Conservation (phyloP, 2,113 vertebrate genomes). For the Irena cyanogastra region DNA sequence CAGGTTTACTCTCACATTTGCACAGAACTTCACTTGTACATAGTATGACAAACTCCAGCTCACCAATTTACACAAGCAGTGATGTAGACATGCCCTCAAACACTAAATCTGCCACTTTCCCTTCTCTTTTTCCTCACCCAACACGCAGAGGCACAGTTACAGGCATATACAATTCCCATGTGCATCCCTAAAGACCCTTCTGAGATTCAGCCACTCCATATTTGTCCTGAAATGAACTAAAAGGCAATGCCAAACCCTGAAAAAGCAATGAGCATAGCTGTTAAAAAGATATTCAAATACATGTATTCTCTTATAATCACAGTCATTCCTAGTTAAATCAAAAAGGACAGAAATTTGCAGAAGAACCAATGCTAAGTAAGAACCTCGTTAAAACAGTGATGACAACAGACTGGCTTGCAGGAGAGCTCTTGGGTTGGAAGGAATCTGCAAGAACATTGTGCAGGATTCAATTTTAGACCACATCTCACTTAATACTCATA, state of each 20-base stretch:
- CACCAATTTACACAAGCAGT: background rate
- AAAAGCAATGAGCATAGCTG: background rate
- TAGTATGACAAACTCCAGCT: background rate
- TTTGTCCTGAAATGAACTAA: slow-evolving; percentile 27
- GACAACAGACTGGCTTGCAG: background rate
- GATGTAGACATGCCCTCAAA: background rate
- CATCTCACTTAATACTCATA: background rate
- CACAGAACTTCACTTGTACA: background rate
- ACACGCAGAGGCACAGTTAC: background rate
- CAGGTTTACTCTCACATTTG: background rate
- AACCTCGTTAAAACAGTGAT: background rate
- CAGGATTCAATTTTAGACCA: background rate
- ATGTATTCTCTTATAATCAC: background rate
- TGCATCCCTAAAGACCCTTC: background rate
- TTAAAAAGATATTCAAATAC: slow-evolving; percentile 35
- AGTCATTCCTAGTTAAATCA: slow-evolving; percentile 18
- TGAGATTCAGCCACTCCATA: background rate
- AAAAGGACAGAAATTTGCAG: background rate
- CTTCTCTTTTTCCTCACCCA: background rate
- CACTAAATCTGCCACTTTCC: background rate
- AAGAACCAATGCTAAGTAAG: background rate
- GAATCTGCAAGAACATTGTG: background rate
- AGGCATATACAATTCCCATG: background rate
- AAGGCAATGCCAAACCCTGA: background rate
- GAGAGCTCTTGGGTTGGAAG: background rate